Evolutionary conservation across 2,113 vertebrate genomes (phyloP), one percentile per base, ranked within the genome.

Genomic region (Actenoides lindsayi): DNA sequence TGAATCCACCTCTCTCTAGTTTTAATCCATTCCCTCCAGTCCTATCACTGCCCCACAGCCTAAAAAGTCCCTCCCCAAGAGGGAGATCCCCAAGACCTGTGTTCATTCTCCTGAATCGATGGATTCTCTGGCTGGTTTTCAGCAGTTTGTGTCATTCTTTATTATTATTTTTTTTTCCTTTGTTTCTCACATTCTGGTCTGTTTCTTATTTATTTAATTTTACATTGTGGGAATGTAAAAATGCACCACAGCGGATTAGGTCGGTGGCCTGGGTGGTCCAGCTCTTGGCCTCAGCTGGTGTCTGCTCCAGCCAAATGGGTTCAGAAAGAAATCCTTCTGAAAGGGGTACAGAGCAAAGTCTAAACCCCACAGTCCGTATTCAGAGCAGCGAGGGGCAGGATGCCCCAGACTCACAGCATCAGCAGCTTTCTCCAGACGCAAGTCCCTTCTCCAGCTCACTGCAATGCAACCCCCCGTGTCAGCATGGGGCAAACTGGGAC

Each of bases 161-260:
- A 51, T 57, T 83, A 41, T 41, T 42, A 42, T 42, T 19, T 20
- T 46, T 46, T 24, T 37, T 25, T 23, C 25, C 41, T 65, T 69
- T 25, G 41, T 53, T 74, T 53, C 70, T 87, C 67, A 20, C 74
- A 70, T 48, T 67, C 12, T 4, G 31, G 33, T 33, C 88, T 93
- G 92, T 37, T 91, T 62, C 69, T 74, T 67, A 59, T 92, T 93
- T 65, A 39, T 82, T 87, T 41, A n/a, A 75, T 92, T 77, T 65
- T 42, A 3, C 59, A 78, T 63, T 90, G 85, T 85, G 86, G 89
- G 82, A 76, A 59, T 27, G 74, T 37, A 59, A 35, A 21, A 63
- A 30, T 31, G 78, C 63, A 91, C 70, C 75, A 8, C 69, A 37
- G 82, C 4, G 85, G 69, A 30, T 53, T 41, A 35, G 31, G 67